Evolutionary conservation across 2,113 vertebrate species (phyloP).

Genomic region (Junco hyemalis): DNA sequence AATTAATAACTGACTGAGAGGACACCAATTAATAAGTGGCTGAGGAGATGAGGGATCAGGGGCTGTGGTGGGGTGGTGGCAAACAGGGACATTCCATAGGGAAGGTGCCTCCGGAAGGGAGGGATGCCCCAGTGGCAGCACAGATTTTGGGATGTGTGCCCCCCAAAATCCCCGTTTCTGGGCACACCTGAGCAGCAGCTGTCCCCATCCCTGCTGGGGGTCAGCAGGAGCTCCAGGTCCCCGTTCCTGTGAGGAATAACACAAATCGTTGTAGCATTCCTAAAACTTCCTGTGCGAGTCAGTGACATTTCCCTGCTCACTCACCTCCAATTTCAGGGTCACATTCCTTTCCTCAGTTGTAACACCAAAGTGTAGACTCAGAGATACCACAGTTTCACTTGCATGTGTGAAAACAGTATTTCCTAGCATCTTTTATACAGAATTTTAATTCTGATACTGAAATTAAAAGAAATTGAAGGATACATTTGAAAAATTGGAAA

Average conservation of each 20-base stretch:
- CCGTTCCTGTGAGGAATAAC: no score
- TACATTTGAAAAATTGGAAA: background rate
- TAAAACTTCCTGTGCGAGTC: background rate
- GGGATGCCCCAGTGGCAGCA: fast-evolving
- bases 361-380: fast-evolving
- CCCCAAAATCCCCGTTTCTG: no score
- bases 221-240: no score
- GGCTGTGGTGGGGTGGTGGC: background rate
- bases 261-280: no score
- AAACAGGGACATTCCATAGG: background rate
- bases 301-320: background rate
- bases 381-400: fast-evolving
- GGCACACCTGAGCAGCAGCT: no score
- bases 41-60: background rate
- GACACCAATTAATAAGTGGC: background rate
- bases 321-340: background rate
- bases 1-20: background rate
- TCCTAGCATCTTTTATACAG: background rate
- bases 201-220: no score
- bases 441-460: fast-evolving
- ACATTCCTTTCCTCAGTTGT: background rate
- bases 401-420: fast-evolving
- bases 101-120: background rate
- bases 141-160: no score
- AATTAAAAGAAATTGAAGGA: background rate